phyloP scores from a whole-genome alignment of 2,888 invertebrate genomes.

The Noctua janthe region DNA sequence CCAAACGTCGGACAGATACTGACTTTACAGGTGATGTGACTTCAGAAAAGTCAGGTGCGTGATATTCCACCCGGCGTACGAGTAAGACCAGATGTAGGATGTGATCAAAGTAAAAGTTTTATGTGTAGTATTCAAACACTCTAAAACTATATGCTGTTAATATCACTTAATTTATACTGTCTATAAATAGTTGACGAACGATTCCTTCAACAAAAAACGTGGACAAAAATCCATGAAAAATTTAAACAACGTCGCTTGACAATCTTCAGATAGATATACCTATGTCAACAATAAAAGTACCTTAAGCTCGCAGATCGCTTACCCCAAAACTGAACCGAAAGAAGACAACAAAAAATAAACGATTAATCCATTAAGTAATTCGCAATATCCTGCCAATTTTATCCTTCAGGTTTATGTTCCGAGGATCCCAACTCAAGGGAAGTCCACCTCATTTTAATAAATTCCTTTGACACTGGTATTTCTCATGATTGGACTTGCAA shows the following conservation, averaged over 20 bases:
- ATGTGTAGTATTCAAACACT: neutral
- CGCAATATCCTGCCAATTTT: conserved; percentile 30
- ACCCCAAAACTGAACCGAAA: conserved; percentile 18
- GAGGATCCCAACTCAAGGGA: conserved; percentile 17
- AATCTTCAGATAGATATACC: neutral
- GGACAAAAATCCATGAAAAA: neutral
- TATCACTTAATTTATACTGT: neutral
- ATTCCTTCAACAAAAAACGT: neutral
- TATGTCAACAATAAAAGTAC: conserved; percentile 5
- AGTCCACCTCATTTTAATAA: conserved; percentile 64
- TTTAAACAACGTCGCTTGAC: neutral
- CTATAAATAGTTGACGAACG: neutral
- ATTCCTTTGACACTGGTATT: conserved; percentile 67
- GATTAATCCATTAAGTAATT: conserved; percentile 28
- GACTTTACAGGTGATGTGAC: neutral
- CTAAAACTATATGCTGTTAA: neutral
- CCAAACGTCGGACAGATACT: neutral
- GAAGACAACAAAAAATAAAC: conserved; percentile 1
- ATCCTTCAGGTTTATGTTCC: conserved; percentile 23
- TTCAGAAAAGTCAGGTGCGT: neutral
- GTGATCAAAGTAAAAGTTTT: neutral
- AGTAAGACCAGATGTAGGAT: neutral
- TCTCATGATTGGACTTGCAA: conserved; percentile 67
- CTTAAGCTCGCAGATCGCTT: neutral
- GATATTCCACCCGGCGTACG: too few species aligned